Conservation (phyloP, 2,888 invertebrate genomes). For the Automeris io region DNA sequence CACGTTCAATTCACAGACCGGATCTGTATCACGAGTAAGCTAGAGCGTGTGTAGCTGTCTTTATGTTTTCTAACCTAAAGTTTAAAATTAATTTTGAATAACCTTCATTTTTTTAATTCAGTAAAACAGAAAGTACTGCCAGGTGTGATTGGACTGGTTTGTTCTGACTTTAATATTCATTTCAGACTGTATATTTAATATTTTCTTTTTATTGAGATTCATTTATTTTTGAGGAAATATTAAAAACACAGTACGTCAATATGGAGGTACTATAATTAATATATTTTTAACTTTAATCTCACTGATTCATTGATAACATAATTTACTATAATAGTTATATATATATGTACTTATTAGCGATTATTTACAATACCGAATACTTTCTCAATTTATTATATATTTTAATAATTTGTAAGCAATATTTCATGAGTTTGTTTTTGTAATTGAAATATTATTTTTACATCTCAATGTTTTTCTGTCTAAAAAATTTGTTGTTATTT, state of each 20-base stretch:
- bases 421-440: constrained; percentile 14
- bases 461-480: constrained; percentile 5
- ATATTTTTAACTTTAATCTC: constrained; percentile 69
- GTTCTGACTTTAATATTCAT: too few relatives aligned
- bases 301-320: constrained; percentile 70
- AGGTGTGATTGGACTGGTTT: too few relatives aligned
- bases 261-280: constrained; percentile 43
- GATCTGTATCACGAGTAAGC: too few relatives aligned
- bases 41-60: too few relatives aligned
- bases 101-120: too few relatives aligned
- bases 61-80: too few relatives aligned
- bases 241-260: constrained; percentile 45
- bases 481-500: neutral
- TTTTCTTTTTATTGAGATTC: constrained; percentile 53
- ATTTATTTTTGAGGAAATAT: constrained; percentile 35
- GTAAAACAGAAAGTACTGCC: too few relatives aligned
- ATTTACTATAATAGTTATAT: constrained; percentile 57
- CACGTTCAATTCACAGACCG: too few relatives aligned
- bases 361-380: constrained; percentile 55
- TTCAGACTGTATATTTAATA: constrained; percentile 47
- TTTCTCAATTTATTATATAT: constrained; percentile 17
- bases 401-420: constrained; percentile 30
- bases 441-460: constrained; percentile 1
- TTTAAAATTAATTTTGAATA: too few relatives aligned
- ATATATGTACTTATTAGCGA: constrained; percentile 50